Percentiles rank a stretch among this genome's conserved stretches.
Evolutionary conservation across 2,797 vertebrate species (phyloP).

Genomic region (Phoxinus dragarum): DNA sequence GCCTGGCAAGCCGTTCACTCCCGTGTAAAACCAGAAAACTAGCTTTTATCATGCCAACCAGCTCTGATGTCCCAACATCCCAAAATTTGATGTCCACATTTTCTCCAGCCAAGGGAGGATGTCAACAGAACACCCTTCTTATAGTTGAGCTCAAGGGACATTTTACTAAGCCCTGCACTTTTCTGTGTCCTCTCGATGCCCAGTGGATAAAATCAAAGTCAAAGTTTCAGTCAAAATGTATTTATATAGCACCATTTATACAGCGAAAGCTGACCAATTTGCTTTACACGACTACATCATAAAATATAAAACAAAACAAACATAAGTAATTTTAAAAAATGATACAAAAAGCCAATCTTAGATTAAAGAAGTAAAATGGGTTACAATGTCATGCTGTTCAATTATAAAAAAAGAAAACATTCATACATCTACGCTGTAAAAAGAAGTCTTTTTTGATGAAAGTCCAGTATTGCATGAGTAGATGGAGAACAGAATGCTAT

Average conservation of each 20-base stretch:
- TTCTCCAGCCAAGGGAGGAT: constrained; percentile 26
- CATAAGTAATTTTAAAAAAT: too few species aligned
- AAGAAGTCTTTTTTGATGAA: background rate
- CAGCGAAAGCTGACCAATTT: too few species aligned
- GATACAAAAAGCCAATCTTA: too few species aligned
- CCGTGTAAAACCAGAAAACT: constrained; percentile 58
- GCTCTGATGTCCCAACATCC: constrained; percentile 39
- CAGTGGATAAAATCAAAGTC: background rate
- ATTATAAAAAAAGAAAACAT: background rate
- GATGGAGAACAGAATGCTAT: constrained; percentile 22
- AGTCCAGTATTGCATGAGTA: background rate
- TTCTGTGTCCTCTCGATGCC: background rate
- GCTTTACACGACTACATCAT: too few species aligned
- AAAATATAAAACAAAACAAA: too few species aligned
- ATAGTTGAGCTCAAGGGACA: background rate
- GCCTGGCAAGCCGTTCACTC: constrained; percentile 66
- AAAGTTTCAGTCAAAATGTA: too few species aligned
- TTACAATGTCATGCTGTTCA: background rate
- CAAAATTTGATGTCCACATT: constrained; percentile 34
- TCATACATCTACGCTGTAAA: background rate
- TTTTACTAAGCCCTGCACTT: background rate
- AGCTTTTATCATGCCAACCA: constrained; percentile 57
- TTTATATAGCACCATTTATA: too few species aligned
- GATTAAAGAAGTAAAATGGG: background rate
- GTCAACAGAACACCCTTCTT: constrained; percentile 9